Conservation (phyloP, 2,888 invertebrate genomes). For the Melolontha melolontha region DNA sequence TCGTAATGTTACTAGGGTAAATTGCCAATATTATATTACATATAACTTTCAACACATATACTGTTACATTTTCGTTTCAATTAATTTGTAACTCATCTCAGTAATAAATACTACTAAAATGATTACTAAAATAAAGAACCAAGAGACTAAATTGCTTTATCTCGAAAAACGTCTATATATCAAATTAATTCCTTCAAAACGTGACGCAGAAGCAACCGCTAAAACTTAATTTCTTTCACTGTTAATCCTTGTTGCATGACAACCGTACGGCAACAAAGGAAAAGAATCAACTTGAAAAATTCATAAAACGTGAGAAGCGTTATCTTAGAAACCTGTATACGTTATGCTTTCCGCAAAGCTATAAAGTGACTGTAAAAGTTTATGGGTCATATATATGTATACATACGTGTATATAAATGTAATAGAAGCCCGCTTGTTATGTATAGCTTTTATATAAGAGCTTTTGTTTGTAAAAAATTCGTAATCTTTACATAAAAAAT, state of each 20-base stretch:
- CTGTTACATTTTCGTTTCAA: background rate
- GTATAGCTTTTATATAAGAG: too few relatives aligned
- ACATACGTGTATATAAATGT: background rate
- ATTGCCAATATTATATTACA: too few relatives aligned
- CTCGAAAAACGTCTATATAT: too few relatives aligned
- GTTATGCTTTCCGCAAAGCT: background rate
- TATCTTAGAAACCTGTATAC: background rate
- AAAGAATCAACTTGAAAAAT: constrained; percentile 1
- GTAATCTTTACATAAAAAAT: too few relatives aligned
- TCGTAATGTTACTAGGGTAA: too few relatives aligned
- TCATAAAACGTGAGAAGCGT: constrained; percentile 9
- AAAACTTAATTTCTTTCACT: background rate
- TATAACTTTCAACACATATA: background rate
- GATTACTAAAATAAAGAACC: too few relatives aligned
- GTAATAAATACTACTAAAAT: too few relatives aligned
- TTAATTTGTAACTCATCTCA: too few relatives aligned
- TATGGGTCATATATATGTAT: constrained; percentile 4
- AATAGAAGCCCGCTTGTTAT: background rate
- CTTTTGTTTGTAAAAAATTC: too few relatives aligned
- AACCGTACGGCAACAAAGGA: background rate
- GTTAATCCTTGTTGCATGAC: too few relatives aligned
- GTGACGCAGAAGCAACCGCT: background rate
- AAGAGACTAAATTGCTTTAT: too few relatives aligned
- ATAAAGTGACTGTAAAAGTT: constrained; percentile 1
- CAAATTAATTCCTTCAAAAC: too few relatives aligned